A percentile compares a stretch with the other conserved stretches of the same genome.
These are phyloP conservation scores for Cladopsammia gracilis DNA, from an alignment of 64 coral and sea anemone genomes.

Conservation along the genomic window DNA sequence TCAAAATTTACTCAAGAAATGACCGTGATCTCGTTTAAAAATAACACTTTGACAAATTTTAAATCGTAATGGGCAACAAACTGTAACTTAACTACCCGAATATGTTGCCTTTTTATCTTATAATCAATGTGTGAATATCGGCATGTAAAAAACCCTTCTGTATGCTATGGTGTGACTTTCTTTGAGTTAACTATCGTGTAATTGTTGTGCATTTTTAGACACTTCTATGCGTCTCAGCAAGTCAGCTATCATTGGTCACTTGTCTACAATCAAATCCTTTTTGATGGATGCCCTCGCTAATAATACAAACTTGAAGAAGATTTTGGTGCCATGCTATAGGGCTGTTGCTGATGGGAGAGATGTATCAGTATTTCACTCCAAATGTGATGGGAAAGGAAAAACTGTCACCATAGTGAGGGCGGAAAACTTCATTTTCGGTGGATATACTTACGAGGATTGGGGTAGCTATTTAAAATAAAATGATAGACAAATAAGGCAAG, in stretches of 20 bases:
- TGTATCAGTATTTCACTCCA: constrained; percentile 19
- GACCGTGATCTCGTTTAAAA: too few species aligned
- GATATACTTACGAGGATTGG: constrained; percentile 67
- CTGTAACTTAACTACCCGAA: too few species aligned
- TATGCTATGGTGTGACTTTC: too few species aligned
- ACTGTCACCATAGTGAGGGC: constrained; percentile 49
- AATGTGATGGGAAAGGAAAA: constrained; percentile 18
- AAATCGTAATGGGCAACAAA: too few species aligned
- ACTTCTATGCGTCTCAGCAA: neutral
- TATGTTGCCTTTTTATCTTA: too few species aligned
- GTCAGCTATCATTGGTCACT: constrained; percentile 66
- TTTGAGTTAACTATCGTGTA: too few species aligned
- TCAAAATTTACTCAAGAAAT: too few species aligned
- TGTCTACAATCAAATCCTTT: neutral
- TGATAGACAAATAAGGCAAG: neutral
- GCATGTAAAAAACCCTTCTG: too few species aligned
- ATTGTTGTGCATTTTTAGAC: too few species aligned
- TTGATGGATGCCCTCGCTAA: neutral
- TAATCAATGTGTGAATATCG: too few species aligned
- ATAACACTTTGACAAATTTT: too few species aligned
- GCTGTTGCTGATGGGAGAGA: neutral
- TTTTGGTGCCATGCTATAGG: constrained; percentile 61
- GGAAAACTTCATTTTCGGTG: constrained; percentile 61
- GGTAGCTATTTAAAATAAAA: neutral
- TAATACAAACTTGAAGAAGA: neutral